A percentile compares a stretch with the other conserved stretches of the same genome.
Evolutionary conservation across 1,140 invertebrate genomes (phyloP).

Genomic region (Lepeophtheirus salmonis): DNA sequence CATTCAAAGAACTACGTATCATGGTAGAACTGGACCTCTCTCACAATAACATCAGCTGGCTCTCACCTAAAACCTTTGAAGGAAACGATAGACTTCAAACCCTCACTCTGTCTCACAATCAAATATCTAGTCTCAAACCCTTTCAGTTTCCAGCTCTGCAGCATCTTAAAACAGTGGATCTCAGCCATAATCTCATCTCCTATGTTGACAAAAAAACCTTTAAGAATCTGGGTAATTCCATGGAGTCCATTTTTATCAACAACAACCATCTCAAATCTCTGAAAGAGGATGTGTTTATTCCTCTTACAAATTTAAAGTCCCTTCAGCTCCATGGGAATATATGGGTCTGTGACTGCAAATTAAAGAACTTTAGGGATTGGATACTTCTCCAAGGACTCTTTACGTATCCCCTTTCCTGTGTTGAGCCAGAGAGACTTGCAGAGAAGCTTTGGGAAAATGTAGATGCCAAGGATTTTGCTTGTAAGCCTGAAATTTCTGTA

Average conservation of each 20-base stretch:
- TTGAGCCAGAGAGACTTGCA: conserved; percentile 34
- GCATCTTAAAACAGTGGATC: conserved; percentile 45
- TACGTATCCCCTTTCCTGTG: conserved; percentile 41
- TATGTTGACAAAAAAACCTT: conserved; percentile 31
- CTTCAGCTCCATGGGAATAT: conserved; percentile 56
- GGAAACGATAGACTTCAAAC: conserved; percentile 48
- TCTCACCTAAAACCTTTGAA: conserved; percentile 47
- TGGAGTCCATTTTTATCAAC: conserved; percentile 48
- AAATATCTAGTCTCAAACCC: conserved; percentile 36
- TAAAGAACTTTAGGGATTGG: conserved; percentile 52
- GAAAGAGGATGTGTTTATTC: conserved; percentile 42
- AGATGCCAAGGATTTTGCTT: conserved; percentile 44
- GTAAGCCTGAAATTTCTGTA: conserved; percentile 40
- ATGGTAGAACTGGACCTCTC: conserved; percentile 66
- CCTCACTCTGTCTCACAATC: conserved; percentile 47
- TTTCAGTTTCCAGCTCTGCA: conserved; percentile 47
- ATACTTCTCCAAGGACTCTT: conserved; percentile 40
- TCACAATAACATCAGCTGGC: conserved; percentile 42
- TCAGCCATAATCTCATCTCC: conserved; percentile 50
- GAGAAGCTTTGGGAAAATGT: conserved; percentile 46
- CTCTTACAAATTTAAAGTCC: conserved; percentile 49
- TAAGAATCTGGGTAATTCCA: conserved; percentile 34
- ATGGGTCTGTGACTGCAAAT: conserved; percentile 67
- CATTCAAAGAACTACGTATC: conserved; percentile 64
- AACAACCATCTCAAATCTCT: conserved; percentile 45